Conservation (phyloP, 1,140 invertebrate species). For the Armadillidium nasatum region DNA sequence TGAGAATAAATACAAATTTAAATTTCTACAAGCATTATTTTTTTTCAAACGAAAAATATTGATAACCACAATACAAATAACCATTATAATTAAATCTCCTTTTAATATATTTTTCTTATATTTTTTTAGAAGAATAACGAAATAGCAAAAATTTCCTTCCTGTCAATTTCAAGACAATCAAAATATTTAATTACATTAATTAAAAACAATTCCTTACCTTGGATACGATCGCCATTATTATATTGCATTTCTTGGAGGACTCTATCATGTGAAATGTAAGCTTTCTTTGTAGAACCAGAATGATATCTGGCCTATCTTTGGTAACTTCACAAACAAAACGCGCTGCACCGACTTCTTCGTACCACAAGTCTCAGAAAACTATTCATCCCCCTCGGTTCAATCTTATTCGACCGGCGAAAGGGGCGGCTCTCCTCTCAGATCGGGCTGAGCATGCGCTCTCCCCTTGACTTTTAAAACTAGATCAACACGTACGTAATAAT, state of each 20-base stretch:
- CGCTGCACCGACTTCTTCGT: too few relatives aligned
- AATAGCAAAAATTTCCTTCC: too few relatives aligned
- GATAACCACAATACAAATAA: too few relatives aligned
- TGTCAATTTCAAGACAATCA: too few relatives aligned
- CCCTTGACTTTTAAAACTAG: not conserved
- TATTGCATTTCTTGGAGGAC: slow-evolving; percentile 5
- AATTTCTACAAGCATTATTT: too few relatives aligned
- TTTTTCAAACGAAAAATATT: too few relatives aligned
- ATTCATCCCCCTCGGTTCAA: not conserved
- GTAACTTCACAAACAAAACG: not conserved
- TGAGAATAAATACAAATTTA: too few relatives aligned
- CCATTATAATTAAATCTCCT: too few relatives aligned
- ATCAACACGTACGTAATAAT: too few relatives aligned
- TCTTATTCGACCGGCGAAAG: slow-evolving; percentile 2
- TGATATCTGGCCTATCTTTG: not conserved
- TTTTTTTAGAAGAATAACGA: too few relatives aligned
- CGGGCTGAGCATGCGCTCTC: not conserved
- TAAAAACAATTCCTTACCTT: not conserved
- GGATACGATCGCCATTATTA: not conserved
- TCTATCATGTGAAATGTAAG: not conserved
- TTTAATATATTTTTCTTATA: too few relatives aligned
- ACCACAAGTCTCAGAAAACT: too few relatives aligned
- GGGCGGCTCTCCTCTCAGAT: not conserved
- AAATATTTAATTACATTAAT: not conserved
- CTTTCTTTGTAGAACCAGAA: not conserved